Conservation (phyloP, 2,888 invertebrate species). For the Lasioglossum lativentre region DNA sequence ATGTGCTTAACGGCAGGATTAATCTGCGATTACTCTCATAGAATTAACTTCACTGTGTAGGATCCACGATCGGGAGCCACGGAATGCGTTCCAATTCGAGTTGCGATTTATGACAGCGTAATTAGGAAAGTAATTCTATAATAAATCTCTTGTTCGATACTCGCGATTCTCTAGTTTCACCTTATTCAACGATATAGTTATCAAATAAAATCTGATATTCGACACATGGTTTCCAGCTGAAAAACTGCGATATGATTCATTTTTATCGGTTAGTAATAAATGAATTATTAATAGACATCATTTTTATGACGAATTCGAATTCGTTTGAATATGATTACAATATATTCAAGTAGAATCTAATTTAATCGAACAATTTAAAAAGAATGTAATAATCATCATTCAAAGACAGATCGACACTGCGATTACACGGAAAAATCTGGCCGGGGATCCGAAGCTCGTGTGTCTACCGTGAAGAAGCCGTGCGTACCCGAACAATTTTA, state of each 20-base stretch:
- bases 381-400: too few relatives aligned
- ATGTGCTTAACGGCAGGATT: constrained; percentile 28
- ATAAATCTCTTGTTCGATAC: background rate
- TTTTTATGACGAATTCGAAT: too few relatives aligned
- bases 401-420: too few relatives aligned
- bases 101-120: constrained; percentile 30
- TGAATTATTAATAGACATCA: too few relatives aligned
- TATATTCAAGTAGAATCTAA: too few relatives aligned
- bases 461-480: background rate
- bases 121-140: constrained; percentile 27
- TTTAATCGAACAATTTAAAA: too few relatives aligned
- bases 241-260: background rate
- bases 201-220: background rate
- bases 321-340: too few relatives aligned
- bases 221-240: background rate
- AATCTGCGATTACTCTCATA: constrained; percentile 37
- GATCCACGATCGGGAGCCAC: constrained; percentile 13
- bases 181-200: background rate
- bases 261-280: too few relatives aligned
- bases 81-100: constrained; percentile 31
- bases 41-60: constrained; percentile 37
- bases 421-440: background rate
- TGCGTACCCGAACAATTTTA: constrained; percentile 19
- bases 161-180: background rate
- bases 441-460: background rate